Percentiles rank a stretch among this genome's conserved stretches.
These are phyloP conservation scores for Colaptes auratus DNA, from an alignment of 2,113 vertebrate genomes.

Conservation along the genomic window DNA sequence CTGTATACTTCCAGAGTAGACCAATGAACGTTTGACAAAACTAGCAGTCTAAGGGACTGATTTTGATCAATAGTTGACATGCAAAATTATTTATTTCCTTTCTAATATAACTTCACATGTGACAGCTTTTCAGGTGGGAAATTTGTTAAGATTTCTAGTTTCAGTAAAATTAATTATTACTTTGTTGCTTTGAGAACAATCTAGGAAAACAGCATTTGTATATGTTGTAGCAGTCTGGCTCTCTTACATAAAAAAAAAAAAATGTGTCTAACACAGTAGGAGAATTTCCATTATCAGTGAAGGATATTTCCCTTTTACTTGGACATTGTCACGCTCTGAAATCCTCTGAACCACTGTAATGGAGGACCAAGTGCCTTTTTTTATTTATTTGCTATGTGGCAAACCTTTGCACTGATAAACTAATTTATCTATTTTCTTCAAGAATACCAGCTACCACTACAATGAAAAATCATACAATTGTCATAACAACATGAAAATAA, in stretches of 20 bases:
- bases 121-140: neutral
- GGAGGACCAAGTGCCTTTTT: neutral
- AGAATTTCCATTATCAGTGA: neutral
- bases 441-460: neutral
- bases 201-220: neutral
- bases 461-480: neutral
- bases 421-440: neutral
- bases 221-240: neutral
- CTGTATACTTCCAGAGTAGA: neutral
- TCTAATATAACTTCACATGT: neutral
- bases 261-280: neutral
- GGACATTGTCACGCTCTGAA: neutral
- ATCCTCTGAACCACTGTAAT: neutral
- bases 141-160: neutral
- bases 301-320: neutral
- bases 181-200: neutral
- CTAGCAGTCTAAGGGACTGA: neutral
- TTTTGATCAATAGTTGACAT: neutral
- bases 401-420: neutral
- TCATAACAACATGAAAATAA: constrained; percentile 10
- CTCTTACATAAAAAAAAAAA: neutral
- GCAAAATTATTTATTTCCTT: neutral
- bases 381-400: neutral
- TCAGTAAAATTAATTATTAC: neutral
- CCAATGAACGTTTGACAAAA: neutral